Percentiles rank a stretch among this genome's conserved stretches.
Conservation (phyloP, 2,888 invertebrate genomes). For the Actias luna region DNA sequence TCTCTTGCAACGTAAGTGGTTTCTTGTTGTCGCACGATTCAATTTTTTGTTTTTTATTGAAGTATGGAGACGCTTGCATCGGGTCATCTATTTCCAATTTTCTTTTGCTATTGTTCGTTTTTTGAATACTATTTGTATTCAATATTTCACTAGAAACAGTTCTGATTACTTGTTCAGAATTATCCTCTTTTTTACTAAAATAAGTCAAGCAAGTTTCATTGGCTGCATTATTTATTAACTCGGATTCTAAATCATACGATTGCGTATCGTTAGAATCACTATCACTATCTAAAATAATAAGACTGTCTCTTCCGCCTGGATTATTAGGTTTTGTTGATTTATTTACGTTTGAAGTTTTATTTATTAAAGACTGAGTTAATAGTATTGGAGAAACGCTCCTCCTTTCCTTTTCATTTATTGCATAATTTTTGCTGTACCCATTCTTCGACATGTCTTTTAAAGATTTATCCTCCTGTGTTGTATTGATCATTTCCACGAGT, state of each 20-base stretch:
- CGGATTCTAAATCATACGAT: slow-evolving; percentile 40
- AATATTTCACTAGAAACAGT: slow-evolving; percentile 20
- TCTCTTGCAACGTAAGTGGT: slow-evolving; percentile 52
- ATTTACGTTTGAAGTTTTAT: slow-evolving; percentile 28
- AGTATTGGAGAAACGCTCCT: slow-evolving; percentile 65
- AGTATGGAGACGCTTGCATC: slow-evolving; percentile 61
- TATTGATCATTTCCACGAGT: slow-evolving; percentile 70
- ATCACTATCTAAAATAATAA: slow-evolving; percentile 67
- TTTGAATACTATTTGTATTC: slow-evolving; percentile 26
- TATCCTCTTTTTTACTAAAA: slow-evolving; percentile 15
- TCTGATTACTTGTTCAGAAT: slow-evolving; percentile 14
- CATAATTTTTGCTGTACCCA: slow-evolving; percentile 16
- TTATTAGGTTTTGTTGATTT: slow-evolving; percentile 23
- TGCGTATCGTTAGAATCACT: slow-evolving; percentile 58
- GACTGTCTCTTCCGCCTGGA: slow-evolving; percentile 37
- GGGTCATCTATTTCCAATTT: slow-evolving; percentile 47
- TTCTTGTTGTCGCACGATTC: slow-evolving; percentile 36
- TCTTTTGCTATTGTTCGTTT: slow-evolving; percentile 38
- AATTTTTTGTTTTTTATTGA: slow-evolving; percentile 61
- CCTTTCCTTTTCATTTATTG: slow-evolving; percentile 38
- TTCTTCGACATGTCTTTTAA: slow-evolving; percentile 19
- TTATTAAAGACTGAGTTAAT: slow-evolving; percentile 60
- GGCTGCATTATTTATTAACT: slow-evolving; percentile 23
- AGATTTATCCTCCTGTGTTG: slow-evolving; percentile 38
- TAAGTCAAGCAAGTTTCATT: slow-evolving; percentile 20